A percentile compares a stretch with the other conserved stretches of the same genome.
These are phyloP conservation scores for Streptopelia turtur DNA, from an alignment of 2,797 vertebrate genomes.

Conservation along the genomic window DNA sequence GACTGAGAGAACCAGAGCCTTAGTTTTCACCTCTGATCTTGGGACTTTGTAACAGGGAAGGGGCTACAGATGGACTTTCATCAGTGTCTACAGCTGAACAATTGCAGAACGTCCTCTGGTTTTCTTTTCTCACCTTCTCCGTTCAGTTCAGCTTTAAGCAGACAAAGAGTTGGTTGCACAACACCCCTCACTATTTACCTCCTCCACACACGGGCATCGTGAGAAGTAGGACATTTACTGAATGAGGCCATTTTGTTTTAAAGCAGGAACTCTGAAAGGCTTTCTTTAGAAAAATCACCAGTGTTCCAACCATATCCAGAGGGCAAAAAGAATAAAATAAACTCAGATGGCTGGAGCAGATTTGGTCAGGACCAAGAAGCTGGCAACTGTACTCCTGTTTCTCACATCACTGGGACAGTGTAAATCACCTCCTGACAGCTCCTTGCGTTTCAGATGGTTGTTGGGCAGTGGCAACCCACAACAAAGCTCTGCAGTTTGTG, in stretches of 20 bases:
- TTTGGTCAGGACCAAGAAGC: slow-evolving; percentile 28
- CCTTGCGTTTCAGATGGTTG: slow-evolving; percentile 23
- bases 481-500: slow-evolving; percentile 37
- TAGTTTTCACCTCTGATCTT: neutral
- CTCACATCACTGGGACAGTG: neutral
- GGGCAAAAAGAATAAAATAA: slow-evolving; percentile 35
- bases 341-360: slow-evolving; percentile 45
- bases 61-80: neutral
- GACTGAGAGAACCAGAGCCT: neutral
- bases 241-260: slow-evolving; percentile 34
- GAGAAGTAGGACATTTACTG: slow-evolving; percentile 19
- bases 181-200: slow-evolving; percentile 13
- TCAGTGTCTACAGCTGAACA: neutral
- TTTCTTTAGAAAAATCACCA: slow-evolving; percentile 36
- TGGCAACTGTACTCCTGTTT: slow-evolving; percentile 27
- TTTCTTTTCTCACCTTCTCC: neutral
- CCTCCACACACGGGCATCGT: neutral
- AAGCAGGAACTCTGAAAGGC: slow-evolving; percentile 12
- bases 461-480: slow-evolving; percentile 52
- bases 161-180: slow-evolving; percentile 32
- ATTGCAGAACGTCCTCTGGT: neutral
- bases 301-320: slow-evolving; percentile 35
- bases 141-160: slow-evolving; percentile 19
- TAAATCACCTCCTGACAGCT: slow-evolving; percentile 62
- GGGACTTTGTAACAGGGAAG: neutral